phyloP scores from a whole-genome alignment of 2,888 invertebrate species.

The Taenaris catops region DNA sequence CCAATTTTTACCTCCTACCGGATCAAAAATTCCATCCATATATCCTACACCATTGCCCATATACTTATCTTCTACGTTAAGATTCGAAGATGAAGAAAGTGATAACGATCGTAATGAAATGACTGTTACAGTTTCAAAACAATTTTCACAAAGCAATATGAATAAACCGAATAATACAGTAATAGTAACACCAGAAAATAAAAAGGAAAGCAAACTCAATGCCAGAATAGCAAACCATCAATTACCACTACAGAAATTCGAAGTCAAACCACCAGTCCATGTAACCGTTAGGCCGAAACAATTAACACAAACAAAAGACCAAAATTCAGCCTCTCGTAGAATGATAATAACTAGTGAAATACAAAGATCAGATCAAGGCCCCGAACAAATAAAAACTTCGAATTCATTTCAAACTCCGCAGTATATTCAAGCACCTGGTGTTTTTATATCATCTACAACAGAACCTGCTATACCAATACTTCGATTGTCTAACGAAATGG shows the following conservation, averaged over 20 bases:
- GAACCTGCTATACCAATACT: constrained; percentile 74
- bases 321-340: constrained; percentile 42
- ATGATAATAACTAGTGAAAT: constrained; percentile 53
- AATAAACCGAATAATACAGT: constrained; percentile 35
- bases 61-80: constrained; percentile 38
- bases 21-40: constrained; percentile 48
- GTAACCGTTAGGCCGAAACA: constrained; percentile 48
- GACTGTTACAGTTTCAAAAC: constrained; percentile 25
- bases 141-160: constrained; percentile 24
- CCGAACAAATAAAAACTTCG: constrained; percentile 52
- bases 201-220: constrained; percentile 39
- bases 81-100: constrained; percentile 38
- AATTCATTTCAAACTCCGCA: constrained; percentile 43
- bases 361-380: constrained; percentile 39
- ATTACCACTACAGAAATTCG: constrained; percentile 41
- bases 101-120: constrained; percentile 40
- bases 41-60: constrained; percentile 52
- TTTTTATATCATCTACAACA: constrained; percentile 58
- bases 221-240: constrained; percentile 38
- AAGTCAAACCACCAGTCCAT: constrained; percentile 11
- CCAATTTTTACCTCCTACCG: constrained; percentile 54
- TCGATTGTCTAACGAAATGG: constrained; percentile 75
- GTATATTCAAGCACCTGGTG: constrained; percentile 47
- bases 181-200: constrained; percentile 28
- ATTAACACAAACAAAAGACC: constrained; percentile 23